These are phyloP conservation scores for Chymomyza caudatula DNA, from an alignment of 2,888 invertebrate species.

Conservation along the genomic window DNA sequence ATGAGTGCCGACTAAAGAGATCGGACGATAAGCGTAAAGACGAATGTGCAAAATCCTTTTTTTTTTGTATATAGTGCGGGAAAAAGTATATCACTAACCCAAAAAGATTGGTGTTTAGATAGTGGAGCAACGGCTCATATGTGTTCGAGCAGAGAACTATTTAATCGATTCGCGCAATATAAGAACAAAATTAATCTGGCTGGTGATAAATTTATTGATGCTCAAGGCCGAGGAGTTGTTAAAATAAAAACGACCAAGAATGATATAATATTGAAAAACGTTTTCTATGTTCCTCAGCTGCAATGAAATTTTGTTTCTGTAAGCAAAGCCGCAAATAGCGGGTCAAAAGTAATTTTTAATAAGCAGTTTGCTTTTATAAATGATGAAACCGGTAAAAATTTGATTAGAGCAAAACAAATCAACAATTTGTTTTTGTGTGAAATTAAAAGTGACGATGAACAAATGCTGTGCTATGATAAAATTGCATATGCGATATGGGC, in stretches of 20 bases:
- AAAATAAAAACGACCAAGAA: too few relatives aligned
- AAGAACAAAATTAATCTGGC: constrained; percentile 5
- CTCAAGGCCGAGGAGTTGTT: constrained; percentile 15
- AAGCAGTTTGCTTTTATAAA: not conserved
- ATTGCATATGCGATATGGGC: constrained; percentile 5
- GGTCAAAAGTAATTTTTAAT: too few relatives aligned
- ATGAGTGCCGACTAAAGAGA: too few relatives aligned
- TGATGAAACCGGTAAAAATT: not conserved
- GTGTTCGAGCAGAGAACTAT: constrained; percentile 21
- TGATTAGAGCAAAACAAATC: not conserved
- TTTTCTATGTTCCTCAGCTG: constrained; percentile 29
- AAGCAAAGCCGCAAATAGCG: constrained; percentile 28
- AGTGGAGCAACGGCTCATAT: constrained; percentile 38
- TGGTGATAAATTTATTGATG: constrained; percentile 24
- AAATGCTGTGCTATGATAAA: constrained; percentile 8
- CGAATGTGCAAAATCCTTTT: too few relatives aligned
- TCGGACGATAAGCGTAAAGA: too few relatives aligned
- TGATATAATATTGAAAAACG: too few relatives aligned
- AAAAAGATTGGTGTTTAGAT: constrained; percentile 29
- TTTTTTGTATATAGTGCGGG: not conserved
- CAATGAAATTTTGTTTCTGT: constrained; percentile 39
- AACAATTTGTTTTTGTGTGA: not conserved
- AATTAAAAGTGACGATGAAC: not conserved
- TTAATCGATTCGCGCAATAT: constrained; percentile 15
- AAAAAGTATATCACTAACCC: not conserved